Conservation (phyloP, 2,888 invertebrate species). For the Carterocephalus palaemon region DNA sequence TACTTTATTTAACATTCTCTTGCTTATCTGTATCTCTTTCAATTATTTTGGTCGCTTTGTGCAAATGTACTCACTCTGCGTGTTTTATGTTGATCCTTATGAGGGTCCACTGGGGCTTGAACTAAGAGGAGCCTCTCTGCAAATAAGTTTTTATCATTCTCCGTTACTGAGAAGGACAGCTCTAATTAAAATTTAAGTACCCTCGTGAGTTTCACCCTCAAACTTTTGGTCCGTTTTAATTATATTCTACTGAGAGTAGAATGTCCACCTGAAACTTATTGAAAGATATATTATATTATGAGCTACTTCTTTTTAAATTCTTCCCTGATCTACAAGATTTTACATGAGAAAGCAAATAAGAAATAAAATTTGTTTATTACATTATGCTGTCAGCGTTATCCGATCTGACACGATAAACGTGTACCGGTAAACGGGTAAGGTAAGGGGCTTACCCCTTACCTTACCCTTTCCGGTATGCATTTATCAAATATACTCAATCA, state of each 20-base stretch:
- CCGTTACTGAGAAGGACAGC: slow-evolving; percentile 13
- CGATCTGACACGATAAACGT: too few species aligned
- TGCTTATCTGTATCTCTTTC: slow-evolving; percentile 5
- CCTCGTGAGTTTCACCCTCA: slow-evolving; percentile 1
- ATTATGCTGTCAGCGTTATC: too few species aligned
- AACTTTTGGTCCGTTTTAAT: slow-evolving; percentile 14
- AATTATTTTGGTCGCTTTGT: slow-evolving; percentile 14
- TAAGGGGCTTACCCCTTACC: too few species aligned
- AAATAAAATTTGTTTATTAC: too few species aligned
- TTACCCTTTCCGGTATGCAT: too few species aligned
- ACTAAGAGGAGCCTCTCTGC: slow-evolving; percentile 1
- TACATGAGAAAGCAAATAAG: too few species aligned
- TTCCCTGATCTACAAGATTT: too few species aligned
- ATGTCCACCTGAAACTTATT: not conserved
- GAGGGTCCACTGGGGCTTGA: slow-evolving; percentile 2
- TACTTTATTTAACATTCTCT: slow-evolving; percentile 9
- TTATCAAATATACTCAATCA: too few species aligned
- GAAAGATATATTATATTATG: too few species aligned
- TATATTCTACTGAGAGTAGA: not conserved
- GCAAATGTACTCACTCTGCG: not conserved
- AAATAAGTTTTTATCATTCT: slow-evolving; percentile 21
- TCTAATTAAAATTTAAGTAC: slow-evolving; percentile 20
- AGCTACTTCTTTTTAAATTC: too few species aligned
- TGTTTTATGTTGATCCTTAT: slow-evolving; percentile 12
- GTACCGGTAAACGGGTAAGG: too few species aligned